Evolutionary conservation across 2,797 vertebrate species (phyloP).

Genomic region (Typhlichthys subterraneus): DNA sequence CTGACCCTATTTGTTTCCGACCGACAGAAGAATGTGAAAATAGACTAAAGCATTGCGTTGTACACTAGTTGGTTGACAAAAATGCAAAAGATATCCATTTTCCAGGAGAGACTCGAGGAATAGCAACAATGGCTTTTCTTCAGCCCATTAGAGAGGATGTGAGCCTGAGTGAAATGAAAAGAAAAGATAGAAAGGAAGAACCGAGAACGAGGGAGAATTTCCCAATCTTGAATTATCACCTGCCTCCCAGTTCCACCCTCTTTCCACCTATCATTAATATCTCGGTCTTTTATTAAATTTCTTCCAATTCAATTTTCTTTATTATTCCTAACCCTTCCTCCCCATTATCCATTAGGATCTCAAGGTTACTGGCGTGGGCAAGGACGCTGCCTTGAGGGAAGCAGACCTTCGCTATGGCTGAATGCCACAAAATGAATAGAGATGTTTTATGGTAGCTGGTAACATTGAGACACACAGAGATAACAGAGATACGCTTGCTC

Average conservation of each 20-base stretch:
- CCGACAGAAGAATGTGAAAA: not conserved
- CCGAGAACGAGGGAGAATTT: constrained; percentile 21
- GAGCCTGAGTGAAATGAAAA: not conserved
- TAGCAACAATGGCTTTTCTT: constrained; percentile 19
- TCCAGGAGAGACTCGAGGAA: constrained; percentile 40
- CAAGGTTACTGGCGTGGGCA: constrained; percentile 70
- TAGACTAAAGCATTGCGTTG: not conserved
- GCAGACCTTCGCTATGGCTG: constrained; percentile 36
- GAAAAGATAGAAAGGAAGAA: not conserved
- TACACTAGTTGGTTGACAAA: constrained; percentile 6
- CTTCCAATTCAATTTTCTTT: constrained; percentile 52
- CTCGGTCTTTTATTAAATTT: constrained; percentile 58
- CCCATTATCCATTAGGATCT: constrained; percentile 55
- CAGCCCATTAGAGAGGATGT: constrained; percentile 20
- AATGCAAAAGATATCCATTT: constrained; percentile 23
- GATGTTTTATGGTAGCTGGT: constrained; percentile 54
- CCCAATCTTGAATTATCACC: constrained; percentile 53
- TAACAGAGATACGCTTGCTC: constrained; percentile 60
- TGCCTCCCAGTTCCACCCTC: constrained; percentile 17
- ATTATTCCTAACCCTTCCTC: constrained; percentile 27
- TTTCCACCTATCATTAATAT: constrained; percentile 60
- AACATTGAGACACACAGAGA: constrained; percentile 61
- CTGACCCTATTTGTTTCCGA: constrained; percentile 17
- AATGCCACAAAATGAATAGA: constrained; percentile 65
- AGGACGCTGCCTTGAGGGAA: constrained; percentile 60